Conservation (phyloP, 2,888 invertebrate species). For the Cosmia pyralina region DNA sequence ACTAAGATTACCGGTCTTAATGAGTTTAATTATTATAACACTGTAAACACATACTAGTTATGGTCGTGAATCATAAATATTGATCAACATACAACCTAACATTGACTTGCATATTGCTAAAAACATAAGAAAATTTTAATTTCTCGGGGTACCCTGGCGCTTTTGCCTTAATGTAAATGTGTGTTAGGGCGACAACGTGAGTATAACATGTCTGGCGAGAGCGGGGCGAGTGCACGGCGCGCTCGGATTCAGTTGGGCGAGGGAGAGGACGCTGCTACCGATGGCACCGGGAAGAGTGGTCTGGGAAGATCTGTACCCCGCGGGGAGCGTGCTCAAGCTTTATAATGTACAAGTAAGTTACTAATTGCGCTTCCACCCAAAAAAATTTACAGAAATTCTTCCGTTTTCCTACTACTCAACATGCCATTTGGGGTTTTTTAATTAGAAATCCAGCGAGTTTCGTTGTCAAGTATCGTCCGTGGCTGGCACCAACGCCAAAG, state of each 20-base stretch:
- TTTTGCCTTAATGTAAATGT: neutral
- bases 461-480: conserved; percentile 93
- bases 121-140: too few relatives aligned
- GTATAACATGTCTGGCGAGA: conserved; percentile 92
- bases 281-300: conserved; percentile 94
- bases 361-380: neutral
- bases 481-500: conserved; percentile 85
- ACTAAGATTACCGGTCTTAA: too few relatives aligned
- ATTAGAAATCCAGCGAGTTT: conserved; percentile 94
- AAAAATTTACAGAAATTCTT: neutral
- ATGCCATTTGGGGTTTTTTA: neutral
- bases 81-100: too few relatives aligned
- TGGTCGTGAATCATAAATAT: too few relatives aligned
- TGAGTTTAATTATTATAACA: too few relatives aligned
- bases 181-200: conserved; percentile 92
- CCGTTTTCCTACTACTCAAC: neutral
- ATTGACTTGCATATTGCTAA: too few relatives aligned
- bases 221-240: conserved; percentile 91
- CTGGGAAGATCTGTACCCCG: conserved; percentile 96
- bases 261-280: conserved; percentile 93
- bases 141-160: too few relatives aligned
- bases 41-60: too few relatives aligned
- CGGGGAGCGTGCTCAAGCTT: conserved; percentile 95
- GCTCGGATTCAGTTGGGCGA: conserved; percentile 96
- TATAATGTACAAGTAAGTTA: conserved; percentile 93